These are phyloP conservation scores for Apamea sordens DNA, from an alignment of 2,888 invertebrate species.

Conservation along the genomic window DNA sequence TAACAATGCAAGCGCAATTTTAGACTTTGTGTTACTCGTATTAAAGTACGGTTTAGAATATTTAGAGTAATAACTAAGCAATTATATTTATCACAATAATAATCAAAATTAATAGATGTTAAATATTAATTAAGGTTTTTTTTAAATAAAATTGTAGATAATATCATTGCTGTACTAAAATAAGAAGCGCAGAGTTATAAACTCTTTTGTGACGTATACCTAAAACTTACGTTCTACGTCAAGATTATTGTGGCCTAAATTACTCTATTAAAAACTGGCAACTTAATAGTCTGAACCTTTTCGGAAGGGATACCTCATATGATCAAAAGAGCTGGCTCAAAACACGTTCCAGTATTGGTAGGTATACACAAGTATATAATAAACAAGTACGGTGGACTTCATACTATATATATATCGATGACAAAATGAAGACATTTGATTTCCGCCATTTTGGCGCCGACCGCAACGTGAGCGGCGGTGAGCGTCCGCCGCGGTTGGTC, in stretches of 20 bases:
- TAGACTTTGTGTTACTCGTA: slow-evolving; percentile 71
- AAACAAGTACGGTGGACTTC: too few species aligned
- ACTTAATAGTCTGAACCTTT: background rate
- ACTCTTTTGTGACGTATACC: slow-evolving; percentile 47
- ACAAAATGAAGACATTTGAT: too few species aligned
- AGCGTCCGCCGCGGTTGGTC: too few species aligned
- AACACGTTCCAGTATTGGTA: background rate
- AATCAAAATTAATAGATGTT: slow-evolving; percentile 60
- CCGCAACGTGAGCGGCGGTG: too few species aligned
- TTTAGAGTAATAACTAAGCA: slow-evolving; percentile 57
- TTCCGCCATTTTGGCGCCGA: too few species aligned
- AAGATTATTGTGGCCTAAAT: slow-evolving; percentile 32
- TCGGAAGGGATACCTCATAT: background rate
- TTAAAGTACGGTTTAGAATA: slow-evolving; percentile 59
- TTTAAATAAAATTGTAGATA: slow-evolving; percentile 42
- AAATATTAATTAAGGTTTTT: slow-evolving; percentile 49
- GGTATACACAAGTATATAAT: background rate
- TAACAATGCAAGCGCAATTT: slow-evolving; percentile 75
- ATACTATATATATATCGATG: too few species aligned
- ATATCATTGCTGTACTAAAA: slow-evolving; percentile 31
- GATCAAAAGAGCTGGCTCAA: background rate
- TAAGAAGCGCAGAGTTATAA: slow-evolving; percentile 45
- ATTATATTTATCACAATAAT: slow-evolving; percentile 66
- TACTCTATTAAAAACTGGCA: slow-evolving; percentile 21
- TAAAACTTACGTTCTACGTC: slow-evolving; percentile 40